A percentile compares a stretch with the other conserved stretches of the same genome.
phyloP scores from a whole-genome alignment of 1,140 invertebrate species.

The Phortica variegata region DNA sequence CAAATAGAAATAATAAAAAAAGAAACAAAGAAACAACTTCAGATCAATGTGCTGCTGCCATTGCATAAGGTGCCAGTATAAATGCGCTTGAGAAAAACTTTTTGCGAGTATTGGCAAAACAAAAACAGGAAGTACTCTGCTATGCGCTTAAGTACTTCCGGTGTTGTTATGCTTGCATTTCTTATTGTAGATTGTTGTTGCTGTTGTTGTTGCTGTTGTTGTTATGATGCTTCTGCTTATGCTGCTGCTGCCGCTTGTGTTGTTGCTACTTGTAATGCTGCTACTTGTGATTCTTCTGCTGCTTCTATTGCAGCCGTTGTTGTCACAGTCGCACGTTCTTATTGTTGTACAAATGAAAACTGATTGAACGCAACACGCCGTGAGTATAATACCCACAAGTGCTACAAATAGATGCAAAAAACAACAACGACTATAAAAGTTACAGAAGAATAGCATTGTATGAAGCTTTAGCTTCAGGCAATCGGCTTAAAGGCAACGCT shows the following conservation, averaged over 20 bases:
- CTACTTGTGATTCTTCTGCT: constrained; percentile 17
- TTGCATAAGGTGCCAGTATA: not conserved
- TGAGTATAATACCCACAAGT: no score
- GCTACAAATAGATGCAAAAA: no score
- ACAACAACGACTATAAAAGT: no score
- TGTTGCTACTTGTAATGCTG: constrained; percentile 17
- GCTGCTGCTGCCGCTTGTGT: constrained; percentile 15
- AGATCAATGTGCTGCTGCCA: no score
- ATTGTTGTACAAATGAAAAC: not conserved
- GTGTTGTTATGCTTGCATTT: constrained; percentile 16
- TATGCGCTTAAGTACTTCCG: constrained; percentile 55
- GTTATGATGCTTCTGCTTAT: constrained; percentile 21
- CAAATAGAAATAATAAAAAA: constrained; percentile 3
- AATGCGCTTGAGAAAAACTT: not conserved
- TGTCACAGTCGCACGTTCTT: not conserved
- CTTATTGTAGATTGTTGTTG: not conserved
- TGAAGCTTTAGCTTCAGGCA: no score
- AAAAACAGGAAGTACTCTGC: constrained; percentile 55
- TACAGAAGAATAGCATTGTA: no score
- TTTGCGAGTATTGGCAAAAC: constrained; percentile 39
- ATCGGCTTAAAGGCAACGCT: no score
- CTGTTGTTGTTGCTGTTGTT: constrained; percentile 19
- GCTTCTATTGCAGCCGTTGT: not conserved
- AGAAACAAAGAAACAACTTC: no score
- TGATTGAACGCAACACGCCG: constrained; percentile 1